A percentile compares a stretch with the other conserved stretches of the same genome.
These are phyloP conservation scores for Porites cylindrica DNA, from an alignment of 92 coral and sea anemone genomes.

Conservation along the genomic window DNA sequence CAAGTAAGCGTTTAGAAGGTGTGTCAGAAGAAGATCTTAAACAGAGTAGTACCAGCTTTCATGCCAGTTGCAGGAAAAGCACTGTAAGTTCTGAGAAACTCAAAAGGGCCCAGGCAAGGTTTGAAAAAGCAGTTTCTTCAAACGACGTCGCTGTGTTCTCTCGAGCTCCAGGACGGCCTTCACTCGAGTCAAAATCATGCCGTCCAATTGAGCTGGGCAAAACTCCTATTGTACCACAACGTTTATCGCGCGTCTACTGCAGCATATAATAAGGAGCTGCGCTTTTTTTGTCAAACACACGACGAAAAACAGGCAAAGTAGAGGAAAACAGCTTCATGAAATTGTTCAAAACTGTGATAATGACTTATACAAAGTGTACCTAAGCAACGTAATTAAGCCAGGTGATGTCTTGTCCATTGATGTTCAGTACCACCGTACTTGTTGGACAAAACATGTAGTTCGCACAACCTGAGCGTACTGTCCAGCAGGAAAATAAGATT, in stretches of 20 bases:
- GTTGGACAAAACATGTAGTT: too few species aligned
- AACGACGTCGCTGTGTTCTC: slow-evolving; percentile 41
- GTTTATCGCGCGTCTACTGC: slow-evolving; percentile 40
- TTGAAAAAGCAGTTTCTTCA: slow-evolving; percentile 56
- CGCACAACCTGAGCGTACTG: too few species aligned
- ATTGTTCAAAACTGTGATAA: too few species aligned
- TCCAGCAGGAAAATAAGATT: too few species aligned
- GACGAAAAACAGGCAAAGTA: slow-evolving; percentile 48
- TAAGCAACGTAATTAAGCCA: too few species aligned
- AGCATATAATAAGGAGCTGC: slow-evolving; percentile 41
- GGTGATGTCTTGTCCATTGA: too few species aligned
- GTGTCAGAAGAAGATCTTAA: slow-evolving; percentile 44
- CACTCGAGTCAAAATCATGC: slow-evolving; percentile 46
- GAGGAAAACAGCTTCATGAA: slow-evolving; percentile 51
- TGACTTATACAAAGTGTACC: too few species aligned
- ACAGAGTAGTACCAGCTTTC: slow-evolving; percentile 46
- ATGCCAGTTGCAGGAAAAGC: background rate
- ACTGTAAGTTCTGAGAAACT: slow-evolving; percentile 52
- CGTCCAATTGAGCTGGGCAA: background rate
- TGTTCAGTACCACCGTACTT: too few species aligned
- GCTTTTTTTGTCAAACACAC: slow-evolving; percentile 52
- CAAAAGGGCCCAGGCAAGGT: slow-evolving; percentile 27
- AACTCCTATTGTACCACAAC: slow-evolving; percentile 31
- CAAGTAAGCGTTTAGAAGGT: slow-evolving; percentile 43
- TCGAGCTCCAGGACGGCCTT: slow-evolving; percentile 45